A percentile compares a stretch with the other conserved stretches of the same genome.
These are phyloP conservation scores for Cyphotilapia sp. DNA, from an alignment of 2,113 vertebrate genomes.

Conservation along the genomic window DNA sequence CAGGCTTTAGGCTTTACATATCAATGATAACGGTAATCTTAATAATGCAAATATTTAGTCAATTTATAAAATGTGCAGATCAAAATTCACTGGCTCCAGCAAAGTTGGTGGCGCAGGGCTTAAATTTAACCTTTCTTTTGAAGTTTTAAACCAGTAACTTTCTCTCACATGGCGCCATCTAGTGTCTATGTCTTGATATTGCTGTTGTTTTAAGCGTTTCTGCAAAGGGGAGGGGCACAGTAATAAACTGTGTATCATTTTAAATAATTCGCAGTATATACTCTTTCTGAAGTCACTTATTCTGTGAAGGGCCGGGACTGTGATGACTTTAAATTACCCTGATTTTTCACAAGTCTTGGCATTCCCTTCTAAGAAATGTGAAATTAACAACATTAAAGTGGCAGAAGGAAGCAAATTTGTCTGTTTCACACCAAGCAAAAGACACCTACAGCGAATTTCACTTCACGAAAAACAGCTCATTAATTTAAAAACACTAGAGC, in stretches of 20 bases:
- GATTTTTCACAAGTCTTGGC: background rate
- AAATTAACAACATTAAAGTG: background rate
- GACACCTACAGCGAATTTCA: background rate
- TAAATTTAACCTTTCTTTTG: background rate
- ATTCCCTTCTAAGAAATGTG: background rate
- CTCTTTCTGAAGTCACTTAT: background rate
- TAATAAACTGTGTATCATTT: background rate
- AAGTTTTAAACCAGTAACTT: background rate
- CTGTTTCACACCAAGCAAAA: background rate
- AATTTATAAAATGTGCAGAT: background rate
- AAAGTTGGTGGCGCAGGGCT: background rate
- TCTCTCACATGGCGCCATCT: constrained; percentile 46
- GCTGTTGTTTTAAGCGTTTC: background rate
- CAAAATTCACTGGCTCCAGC: background rate
- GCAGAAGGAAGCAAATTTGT: background rate
- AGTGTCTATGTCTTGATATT: background rate
- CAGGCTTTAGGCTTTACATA: background rate
- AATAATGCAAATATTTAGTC: background rate
- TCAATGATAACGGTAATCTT: background rate
- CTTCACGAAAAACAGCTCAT: background rate
- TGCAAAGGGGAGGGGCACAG: background rate
- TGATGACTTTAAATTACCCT: background rate
- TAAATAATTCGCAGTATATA: background rate
- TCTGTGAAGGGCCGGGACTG: background rate
- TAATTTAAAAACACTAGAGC: constrained; percentile 2